Evolutionary conservation across 2,797 vertebrate species (phyloP).

Genomic region (Sebastes diploproa): DNA sequence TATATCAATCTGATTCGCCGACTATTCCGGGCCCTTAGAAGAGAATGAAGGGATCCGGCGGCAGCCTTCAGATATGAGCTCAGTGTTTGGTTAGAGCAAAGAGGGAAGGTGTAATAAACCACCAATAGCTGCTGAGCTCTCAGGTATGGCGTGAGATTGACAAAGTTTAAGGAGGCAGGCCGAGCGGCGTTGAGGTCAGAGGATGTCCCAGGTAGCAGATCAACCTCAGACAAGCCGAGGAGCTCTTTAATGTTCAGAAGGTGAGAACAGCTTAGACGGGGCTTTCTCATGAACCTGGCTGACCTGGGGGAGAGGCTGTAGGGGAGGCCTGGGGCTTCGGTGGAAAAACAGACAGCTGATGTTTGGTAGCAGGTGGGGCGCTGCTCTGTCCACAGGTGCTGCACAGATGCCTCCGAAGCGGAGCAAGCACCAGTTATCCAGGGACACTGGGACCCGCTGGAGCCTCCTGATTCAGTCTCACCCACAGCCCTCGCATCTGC

Average conservation of each 20-base stretch:
- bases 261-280: slow-evolving; percentile 82
- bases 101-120: slow-evolving; percentile 67
- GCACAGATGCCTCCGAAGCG: slow-evolving; percentile 81
- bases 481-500: slow-evolving; percentile 84
- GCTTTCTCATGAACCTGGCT: slow-evolving; percentile 82
- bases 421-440: slow-evolving; percentile 71
- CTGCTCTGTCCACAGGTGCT: slow-evolving; percentile 81
- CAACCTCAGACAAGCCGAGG: slow-evolving; percentile 64
- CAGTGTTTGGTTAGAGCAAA: slow-evolving; percentile 70
- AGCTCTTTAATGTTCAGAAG: slow-evolving; percentile 80
- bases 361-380: slow-evolving; percentile 68
- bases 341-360: slow-evolving; percentile 68
- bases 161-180: slow-evolving; percentile 71
- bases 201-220: slow-evolving; percentile 71
- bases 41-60: slow-evolving; percentile 64
- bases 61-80: slow-evolving; percentile 67
- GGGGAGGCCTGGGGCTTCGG: slow-evolving; percentile 48
- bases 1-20: slow-evolving; percentile 74
- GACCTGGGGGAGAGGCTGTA: slow-evolving; percentile 68
- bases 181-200: slow-evolving; percentile 67
- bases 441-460: slow-evolving; percentile 71
- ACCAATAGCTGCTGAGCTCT: slow-evolving; percentile 61
- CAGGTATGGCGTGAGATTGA: slow-evolving; percentile 68
- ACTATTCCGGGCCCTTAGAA: slow-evolving; percentile 58
- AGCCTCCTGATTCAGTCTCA: slow-evolving; percentile 70